Base-by-base conservation (phyloP, 2,888 invertebrate species). In the Drosophila nr. perissopoda region DNA sequence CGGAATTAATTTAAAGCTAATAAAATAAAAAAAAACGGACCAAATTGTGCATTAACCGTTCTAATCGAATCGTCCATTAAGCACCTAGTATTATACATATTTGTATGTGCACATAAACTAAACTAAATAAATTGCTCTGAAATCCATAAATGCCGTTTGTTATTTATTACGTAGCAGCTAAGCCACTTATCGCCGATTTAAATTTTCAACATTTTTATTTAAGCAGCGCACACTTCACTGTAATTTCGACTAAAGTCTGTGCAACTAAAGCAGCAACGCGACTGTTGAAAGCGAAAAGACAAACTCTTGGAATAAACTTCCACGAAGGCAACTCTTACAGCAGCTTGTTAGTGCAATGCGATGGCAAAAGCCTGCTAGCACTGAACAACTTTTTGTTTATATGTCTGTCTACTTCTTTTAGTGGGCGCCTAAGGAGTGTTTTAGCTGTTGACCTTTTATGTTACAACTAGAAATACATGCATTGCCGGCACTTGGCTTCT, bases 151-250 rank as follows among this genome's bases (percentile, higher is more conserved):
- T 51, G 36, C n/a, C 59, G 29, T 56, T 65, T 59, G 58, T 54
- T 64, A 60, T 70, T 65, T 54, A 60, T 64, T 53, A 76, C 69
- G 65, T 72, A 60, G 13, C 61, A 54, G 57, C 54, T 63, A 29
- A 46, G 40, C 66, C 59, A 59, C 52, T 18, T 33, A 25, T 11
- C 13, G 25, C 10, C 29, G 38, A 18, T 18, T 33, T 27, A 31
- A 42, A 34, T 29, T 56, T 46, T 18, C 25, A 4, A 8, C 25
- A 33, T 29, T 46, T 16, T 25, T 36, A 18, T 13, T 40, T 38
- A 36, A 31, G 49, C 29, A 25, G 40, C 21, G 40, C 21, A 49
- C 27, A 54, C 18, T 38, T 13, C 60, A 61, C 31, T 68, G 48
- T 34, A 71, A 70, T 69, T 53, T 18, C 51, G 76, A 68, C 57